Evolutionary conservation across 1,140 invertebrate genomes (phyloP).

Genomic region (Drosophila ananassae): DNA sequence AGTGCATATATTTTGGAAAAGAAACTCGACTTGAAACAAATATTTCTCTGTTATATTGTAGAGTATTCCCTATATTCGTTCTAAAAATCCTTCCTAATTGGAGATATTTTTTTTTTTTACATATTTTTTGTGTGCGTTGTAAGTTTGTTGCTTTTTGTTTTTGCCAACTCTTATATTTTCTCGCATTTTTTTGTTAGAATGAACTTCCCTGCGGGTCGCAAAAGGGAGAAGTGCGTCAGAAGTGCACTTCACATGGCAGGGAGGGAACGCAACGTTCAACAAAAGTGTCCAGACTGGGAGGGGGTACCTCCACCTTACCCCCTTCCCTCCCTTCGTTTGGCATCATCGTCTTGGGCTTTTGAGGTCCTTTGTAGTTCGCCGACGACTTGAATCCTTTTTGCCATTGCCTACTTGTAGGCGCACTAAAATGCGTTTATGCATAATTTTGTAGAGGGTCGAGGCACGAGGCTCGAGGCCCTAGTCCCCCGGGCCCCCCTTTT

Average conservation of each 20-base stretch:
- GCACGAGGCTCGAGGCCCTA: constrained; percentile 1
- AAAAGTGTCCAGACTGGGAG: constrained; percentile 21
- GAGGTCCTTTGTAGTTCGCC: constrained; percentile 67
- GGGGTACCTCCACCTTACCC: neutral
- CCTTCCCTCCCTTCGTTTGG: neutral
- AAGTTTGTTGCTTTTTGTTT: constrained; percentile 41
- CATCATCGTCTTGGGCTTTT: constrained; percentile 36
- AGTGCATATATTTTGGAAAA: too few relatives aligned
- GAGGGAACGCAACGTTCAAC: constrained; percentile 70
- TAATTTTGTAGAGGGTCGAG: constrained; percentile 63
- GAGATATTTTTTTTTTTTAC: neutral
- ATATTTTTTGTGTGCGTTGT: constrained; percentile 37
- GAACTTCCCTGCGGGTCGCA: constrained; percentile 43
- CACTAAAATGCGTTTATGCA: constrained; percentile 81
- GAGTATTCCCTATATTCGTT: neutral
- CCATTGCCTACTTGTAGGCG: constrained; percentile 77
- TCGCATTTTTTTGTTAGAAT: constrained; percentile 34
- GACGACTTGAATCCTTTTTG: constrained; percentile 26
- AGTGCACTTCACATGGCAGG: constrained; percentile 70
- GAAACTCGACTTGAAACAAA: too few relatives aligned
- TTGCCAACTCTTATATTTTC: constrained; percentile 39
- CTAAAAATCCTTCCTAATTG: neutral
- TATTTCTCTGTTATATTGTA: too few relatives aligned
- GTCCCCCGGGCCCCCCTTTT: neutral
- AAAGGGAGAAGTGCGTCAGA: constrained; percentile 65